Conservation (phyloP, 1,140 invertebrate species). For the Pomphorhynchus laevis region DNA sequence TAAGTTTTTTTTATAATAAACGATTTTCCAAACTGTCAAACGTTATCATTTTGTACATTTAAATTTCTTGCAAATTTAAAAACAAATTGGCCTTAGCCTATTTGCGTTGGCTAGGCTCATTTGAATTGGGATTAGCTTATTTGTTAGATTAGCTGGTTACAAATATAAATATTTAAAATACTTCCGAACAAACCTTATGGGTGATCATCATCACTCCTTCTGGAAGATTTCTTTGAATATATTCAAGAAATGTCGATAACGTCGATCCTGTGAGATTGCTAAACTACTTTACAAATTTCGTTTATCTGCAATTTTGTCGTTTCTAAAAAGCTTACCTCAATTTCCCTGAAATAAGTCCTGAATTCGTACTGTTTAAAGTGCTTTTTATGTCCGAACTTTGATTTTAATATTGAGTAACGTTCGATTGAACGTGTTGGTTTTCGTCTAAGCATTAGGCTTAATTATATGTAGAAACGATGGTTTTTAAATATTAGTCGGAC, state of each 20-base stretch:
- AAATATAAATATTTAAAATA: too few species aligned
- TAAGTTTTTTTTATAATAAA: too few species aligned
- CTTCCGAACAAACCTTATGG: too few species aligned
- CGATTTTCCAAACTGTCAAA: too few species aligned
- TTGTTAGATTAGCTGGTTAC: too few species aligned
- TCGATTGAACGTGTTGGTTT: conserved; percentile 20
- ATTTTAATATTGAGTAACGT: conserved; percentile 41
- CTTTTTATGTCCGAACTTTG: conserved; percentile 58
- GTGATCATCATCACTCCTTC: conserved; percentile 81
- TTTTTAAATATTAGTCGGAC: too few species aligned
- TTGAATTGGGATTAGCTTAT: too few species aligned
- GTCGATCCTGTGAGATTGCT: conserved; percentile 57
- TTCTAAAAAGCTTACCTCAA: conserved; percentile 27
- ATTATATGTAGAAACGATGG: background rate
- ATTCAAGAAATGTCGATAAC: conserved; percentile 67
- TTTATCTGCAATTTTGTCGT: background rate
- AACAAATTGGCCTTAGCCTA: too few species aligned
- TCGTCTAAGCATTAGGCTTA: background rate
- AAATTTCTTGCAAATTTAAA: too few species aligned
- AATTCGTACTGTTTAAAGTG: conserved; percentile 76
- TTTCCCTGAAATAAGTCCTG: conserved; percentile 49
- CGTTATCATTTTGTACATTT: too few species aligned
- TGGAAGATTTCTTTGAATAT: conserved; percentile 70
- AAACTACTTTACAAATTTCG: conserved; percentile 13
- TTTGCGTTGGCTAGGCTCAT: too few species aligned